phyloP scores from a whole-genome alignment of 2,888 invertebrate species.

The Lepidocyrtinus sp. region DNA sequence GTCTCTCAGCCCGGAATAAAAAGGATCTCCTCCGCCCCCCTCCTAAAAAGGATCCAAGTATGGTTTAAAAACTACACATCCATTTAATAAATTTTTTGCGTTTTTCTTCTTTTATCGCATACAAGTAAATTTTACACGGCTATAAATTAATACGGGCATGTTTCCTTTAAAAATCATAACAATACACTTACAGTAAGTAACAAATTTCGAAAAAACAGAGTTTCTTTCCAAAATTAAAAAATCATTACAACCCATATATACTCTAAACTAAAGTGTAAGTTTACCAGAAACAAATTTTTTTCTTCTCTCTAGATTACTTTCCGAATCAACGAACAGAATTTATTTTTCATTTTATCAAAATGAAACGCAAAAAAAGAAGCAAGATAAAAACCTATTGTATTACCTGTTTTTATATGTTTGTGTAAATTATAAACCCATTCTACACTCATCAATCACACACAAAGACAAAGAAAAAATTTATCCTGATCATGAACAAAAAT shows the following conservation, averaged over 20 bases:
- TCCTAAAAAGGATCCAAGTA: not conserved
- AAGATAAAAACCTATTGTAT: conserved; percentile 9
- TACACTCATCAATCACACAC: conserved; percentile 5
- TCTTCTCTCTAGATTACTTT: too few relatives aligned
- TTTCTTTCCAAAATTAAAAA: conserved; percentile 45
- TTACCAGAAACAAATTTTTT: conserved; percentile 2
- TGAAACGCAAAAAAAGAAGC: not conserved
- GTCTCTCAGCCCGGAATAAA: not conserved
- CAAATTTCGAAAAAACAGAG: conserved; percentile 28
- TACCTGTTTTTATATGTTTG: conserved; percentile 6
- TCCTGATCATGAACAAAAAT: too few relatives aligned
- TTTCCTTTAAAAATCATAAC: conserved; percentile 44
- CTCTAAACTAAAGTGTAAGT: not conserved
- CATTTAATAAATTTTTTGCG: conserved; percentile 51
- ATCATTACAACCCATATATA: conserved; percentile 14
- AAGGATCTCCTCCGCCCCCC: too few relatives aligned
- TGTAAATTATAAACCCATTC: conserved; percentile 12
- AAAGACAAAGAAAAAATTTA: not conserved
- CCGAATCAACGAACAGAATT: not conserved
- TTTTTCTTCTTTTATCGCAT: conserved; percentile 40
- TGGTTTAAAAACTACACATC: conserved; percentile 55
- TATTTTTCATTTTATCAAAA: conserved; percentile 7
- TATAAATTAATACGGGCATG: conserved; percentile 47
- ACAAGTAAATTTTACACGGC: conserved; percentile 41
- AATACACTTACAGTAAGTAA: conserved; percentile 27